phyloP scores from a whole-genome alignment of 1,140 invertebrate species.

The Drosophila varians region DNA sequence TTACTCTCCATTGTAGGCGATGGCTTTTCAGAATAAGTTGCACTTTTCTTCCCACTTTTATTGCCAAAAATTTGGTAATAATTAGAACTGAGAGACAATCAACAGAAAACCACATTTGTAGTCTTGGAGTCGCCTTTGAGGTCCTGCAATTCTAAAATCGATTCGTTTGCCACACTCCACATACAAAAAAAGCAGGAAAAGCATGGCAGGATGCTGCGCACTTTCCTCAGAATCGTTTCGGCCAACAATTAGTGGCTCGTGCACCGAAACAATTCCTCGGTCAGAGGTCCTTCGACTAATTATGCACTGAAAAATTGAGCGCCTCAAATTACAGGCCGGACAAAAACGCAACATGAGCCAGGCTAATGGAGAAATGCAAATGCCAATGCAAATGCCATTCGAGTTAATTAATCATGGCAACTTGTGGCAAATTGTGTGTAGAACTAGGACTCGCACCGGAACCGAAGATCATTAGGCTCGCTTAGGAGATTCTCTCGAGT shows the following conservation, averaged over 20 bases:
- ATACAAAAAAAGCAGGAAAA: slow-evolving; percentile 4
- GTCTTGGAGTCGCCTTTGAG: not conserved
- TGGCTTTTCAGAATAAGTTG: no score
- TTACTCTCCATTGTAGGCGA: no score
- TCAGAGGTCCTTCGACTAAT: slow-evolving; percentile 65
- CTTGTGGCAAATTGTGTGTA: slow-evolving; percentile 63
- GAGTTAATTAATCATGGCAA: slow-evolving; percentile 68
- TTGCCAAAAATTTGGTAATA: no score
- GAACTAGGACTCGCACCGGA: slow-evolving; percentile 41
- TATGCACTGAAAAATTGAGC: slow-evolving; percentile 64
- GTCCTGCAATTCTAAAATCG: slow-evolving; percentile 1
- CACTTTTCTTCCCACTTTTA: no score
- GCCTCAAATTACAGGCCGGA: slow-evolving; percentile 55
- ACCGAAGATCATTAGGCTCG: slow-evolving; percentile 70
- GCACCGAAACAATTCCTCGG: slow-evolving; percentile 66
- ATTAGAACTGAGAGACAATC: no score
- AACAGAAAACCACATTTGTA: not conserved
- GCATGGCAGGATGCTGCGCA: not conserved
- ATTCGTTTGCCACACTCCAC: slow-evolving; percentile 23
- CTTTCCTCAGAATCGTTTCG: slow-evolving; percentile 15
- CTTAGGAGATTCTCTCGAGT: not conserved
- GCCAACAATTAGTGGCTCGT: slow-evolving; percentile 66
- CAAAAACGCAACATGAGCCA: slow-evolving; percentile 67
- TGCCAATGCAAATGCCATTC: slow-evolving; percentile 45
- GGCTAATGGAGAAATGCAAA: slow-evolving; percentile 27